A percentile compares a stretch with the other conserved stretches of the same genome.
phyloP scores from a whole-genome alignment of 2,888 invertebrate genomes.

The Sphaeridia pumilis region DNA sequence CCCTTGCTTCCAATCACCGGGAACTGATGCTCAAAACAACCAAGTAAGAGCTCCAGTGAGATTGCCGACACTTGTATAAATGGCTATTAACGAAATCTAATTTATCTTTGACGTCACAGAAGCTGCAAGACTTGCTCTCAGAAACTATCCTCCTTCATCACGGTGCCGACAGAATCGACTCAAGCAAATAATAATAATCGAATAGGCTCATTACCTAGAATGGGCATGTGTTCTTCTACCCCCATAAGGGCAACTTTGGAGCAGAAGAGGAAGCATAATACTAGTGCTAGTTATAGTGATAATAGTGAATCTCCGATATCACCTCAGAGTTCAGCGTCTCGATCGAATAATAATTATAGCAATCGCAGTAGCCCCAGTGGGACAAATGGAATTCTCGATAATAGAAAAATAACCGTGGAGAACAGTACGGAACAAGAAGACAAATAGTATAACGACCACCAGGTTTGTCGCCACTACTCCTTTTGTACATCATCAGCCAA shows the following conservation, averaged over 20 bases:
- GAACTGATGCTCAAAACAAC: conserved; percentile 20
- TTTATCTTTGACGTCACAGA: neutral
- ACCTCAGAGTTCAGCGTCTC: neutral
- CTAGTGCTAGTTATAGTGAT: neutral
- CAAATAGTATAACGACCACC: too few relatives aligned
- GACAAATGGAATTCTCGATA: too few relatives aligned
- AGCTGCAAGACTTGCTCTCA: conserved; percentile 17
- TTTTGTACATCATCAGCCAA: too few relatives aligned
- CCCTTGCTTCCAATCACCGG: conserved; percentile 18
- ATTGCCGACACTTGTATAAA: neutral
- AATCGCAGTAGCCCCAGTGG: too few relatives aligned
- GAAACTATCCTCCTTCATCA: conserved; percentile 12
- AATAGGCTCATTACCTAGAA: neutral
- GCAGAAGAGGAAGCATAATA: too few relatives aligned
- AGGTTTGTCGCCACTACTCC: too few relatives aligned
- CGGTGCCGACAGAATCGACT: conserved; percentile 4
- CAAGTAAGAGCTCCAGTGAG: conserved; percentile 15
- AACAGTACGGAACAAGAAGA: too few relatives aligned
- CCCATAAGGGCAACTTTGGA: too few relatives aligned
- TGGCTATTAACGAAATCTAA: too few relatives aligned
- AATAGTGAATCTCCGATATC: neutral
- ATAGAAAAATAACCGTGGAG: too few relatives aligned
- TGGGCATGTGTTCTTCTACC: neutral
- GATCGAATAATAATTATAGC: too few relatives aligned
- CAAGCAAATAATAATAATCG: conserved; percentile 7